Evolutionary conservation across 2,113 vertebrate species (phyloP).

Genomic region (Martes martes): DNA sequence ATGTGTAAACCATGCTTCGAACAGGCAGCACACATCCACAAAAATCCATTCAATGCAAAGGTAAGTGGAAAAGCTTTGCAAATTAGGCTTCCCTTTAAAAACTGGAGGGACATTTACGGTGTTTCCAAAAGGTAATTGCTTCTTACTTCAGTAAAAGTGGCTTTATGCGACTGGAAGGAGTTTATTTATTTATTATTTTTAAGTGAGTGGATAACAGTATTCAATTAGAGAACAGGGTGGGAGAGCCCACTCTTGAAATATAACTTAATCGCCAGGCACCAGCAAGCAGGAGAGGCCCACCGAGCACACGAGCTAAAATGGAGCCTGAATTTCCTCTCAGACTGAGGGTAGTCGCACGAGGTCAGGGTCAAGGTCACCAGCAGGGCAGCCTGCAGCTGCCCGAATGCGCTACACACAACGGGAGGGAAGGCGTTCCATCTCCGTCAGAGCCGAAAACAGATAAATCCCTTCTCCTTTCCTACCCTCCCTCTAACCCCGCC

Average conservation of each 20-base stretch:
- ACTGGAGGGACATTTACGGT: background rate
- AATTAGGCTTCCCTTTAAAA: slow-evolving; percentile 53
- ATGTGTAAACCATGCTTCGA: slow-evolving; percentile 34
- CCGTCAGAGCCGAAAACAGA: slow-evolving; percentile 42
- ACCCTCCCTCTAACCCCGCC: slow-evolving; percentile 43
- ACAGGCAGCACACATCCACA: slow-evolving; percentile 28
- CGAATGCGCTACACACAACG: slow-evolving; percentile 25
- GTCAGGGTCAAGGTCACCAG: slow-evolving; percentile 86
- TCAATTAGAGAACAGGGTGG: slow-evolving; percentile 50
- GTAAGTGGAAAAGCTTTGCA: slow-evolving; percentile 45
- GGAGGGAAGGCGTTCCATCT: slow-evolving; percentile 52
- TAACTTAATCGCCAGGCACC: slow-evolving; percentile 58
- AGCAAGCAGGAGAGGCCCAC: slow-evolving; percentile 70
- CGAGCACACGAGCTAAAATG: slow-evolving; percentile 82
- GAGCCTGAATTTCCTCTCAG: slow-evolving; percentile 82
- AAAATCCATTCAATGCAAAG: slow-evolving; percentile 58
- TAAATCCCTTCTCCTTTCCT: slow-evolving; percentile 42
- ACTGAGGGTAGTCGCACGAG: slow-evolving; percentile 79
- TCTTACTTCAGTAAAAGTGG: slow-evolving; percentile 58
- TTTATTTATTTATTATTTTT: slow-evolving; percentile 46
- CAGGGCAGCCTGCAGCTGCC: slow-evolving; percentile 79
- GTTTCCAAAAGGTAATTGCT: slow-evolving; percentile 65
- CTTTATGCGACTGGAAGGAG: slow-evolving; percentile 54
- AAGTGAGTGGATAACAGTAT: slow-evolving; percentile 57
- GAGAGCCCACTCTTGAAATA: slow-evolving; percentile 32